Conservation (phyloP, 2,888 invertebrate species). For the Aricia artaxerxes region DNA sequence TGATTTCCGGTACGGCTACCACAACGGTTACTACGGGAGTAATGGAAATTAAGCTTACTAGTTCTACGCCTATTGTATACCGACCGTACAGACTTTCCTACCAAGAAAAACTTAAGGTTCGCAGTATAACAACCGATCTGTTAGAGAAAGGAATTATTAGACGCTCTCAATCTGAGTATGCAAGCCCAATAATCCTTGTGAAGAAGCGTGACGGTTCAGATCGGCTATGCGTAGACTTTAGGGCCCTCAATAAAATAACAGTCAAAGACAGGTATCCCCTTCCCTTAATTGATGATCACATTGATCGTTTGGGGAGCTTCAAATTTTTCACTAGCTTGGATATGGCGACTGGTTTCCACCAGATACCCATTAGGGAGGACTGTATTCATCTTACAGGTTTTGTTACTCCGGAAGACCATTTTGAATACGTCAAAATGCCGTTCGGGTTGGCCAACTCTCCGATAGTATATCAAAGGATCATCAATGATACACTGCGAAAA, state of each 20-base stretch:
- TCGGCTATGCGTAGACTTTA: not conserved
- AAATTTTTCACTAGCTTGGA: no score
- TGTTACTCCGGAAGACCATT: not conserved
- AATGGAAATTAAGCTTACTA: constrained; percentile 43
- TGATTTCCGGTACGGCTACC: constrained; percentile 43
- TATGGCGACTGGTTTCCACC: no score
- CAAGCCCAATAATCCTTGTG: not conserved
- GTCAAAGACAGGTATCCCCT: not conserved
- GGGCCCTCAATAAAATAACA: not conserved
- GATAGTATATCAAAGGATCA: not conserved
- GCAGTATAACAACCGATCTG: not conserved
- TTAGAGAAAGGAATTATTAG: not conserved
- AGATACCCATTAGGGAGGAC: no score
- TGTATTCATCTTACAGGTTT: no score
- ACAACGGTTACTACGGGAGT: constrained; percentile 44
- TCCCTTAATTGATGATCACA: not conserved
- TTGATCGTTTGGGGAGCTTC: no score
- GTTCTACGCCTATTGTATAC: constrained; percentile 40
- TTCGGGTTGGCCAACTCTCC: not conserved
- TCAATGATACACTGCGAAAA: constrained; percentile 34
- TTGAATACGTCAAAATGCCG: not conserved
- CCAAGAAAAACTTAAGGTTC: not conserved
- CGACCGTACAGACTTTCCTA: constrained; percentile 39
- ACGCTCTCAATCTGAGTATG: not conserved
- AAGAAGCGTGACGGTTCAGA: not conserved